Evolutionary conservation across 2,113 vertebrate genomes (phyloP).

Genomic region (Microtus pennsylvanicus): DNA sequence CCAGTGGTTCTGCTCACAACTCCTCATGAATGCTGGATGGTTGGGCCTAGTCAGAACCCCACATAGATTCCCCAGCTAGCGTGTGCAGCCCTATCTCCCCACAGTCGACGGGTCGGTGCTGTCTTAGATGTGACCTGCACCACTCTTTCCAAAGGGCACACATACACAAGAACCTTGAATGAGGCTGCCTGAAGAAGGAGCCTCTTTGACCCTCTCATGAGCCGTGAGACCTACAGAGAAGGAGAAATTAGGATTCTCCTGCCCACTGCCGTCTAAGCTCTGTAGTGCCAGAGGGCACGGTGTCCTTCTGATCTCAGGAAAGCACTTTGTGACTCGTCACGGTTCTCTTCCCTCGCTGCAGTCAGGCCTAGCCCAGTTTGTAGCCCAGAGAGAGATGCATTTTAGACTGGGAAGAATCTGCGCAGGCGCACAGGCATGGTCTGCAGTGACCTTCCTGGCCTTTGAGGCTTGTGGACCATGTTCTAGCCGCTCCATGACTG

Average conservation of each 20-base stretch:
- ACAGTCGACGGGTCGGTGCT: rapidly evolving
- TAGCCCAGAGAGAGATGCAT: no score
- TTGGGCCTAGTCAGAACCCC: neutral
- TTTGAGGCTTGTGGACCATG: rapidly evolving
- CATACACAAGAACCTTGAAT: neutral
- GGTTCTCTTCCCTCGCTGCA: rapidly evolving
- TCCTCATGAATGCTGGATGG: neutral
- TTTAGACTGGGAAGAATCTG: neutral
- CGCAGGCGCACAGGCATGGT: neutral
- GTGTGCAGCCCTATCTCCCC: rapidly evolving
- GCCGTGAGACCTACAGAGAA: neutral
- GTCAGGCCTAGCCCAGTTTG: neutral
- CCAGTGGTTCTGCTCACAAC: neutral
- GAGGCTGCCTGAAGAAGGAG: no score
- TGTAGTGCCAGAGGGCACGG: rapidly evolving
- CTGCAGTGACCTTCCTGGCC: neutral
- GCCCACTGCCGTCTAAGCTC: rapidly evolving
- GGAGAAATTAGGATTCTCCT: neutral
- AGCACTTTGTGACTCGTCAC: rapidly evolving
- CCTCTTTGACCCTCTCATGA: no score
- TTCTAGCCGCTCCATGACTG: neutral
- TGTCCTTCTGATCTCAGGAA: neutral
- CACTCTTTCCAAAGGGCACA: neutral
- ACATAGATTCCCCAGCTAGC: rapidly evolving
- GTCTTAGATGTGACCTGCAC: neutral